A percentile compares a stretch with the other conserved stretches of the same genome.
Conservation (phyloP, 2,888 invertebrate species). For the Drosophila rubida region DNA sequence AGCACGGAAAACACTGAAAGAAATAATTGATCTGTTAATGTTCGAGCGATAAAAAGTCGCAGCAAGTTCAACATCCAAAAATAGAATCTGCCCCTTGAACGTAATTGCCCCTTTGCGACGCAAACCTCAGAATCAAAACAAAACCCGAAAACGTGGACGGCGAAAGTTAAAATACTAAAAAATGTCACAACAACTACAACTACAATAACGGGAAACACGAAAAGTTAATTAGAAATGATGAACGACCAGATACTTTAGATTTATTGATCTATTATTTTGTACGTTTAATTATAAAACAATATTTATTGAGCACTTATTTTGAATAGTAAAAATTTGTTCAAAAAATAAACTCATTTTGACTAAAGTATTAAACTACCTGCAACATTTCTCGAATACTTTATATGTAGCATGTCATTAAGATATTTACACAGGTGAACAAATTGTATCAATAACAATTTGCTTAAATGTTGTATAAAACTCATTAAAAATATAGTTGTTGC, state of each 20-base stretch:
- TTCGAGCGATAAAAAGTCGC: neutral
- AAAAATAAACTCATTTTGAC: too few species aligned
- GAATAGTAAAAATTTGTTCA: too few species aligned
- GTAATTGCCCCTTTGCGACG: neutral
- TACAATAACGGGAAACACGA: neutral
- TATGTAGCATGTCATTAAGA: neutral
- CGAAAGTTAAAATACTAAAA: conserved; percentile 31
- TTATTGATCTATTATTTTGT: too few species aligned
- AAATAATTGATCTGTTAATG: conserved; percentile 22
- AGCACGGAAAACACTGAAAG: conserved; percentile 41
- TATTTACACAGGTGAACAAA: neutral
- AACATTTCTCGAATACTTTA: neutral
- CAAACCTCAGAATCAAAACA: conserved; percentile 66
- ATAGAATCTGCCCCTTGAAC: conserved; percentile 10
- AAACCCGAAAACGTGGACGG: conserved; percentile 45
- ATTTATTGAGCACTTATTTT: too few species aligned
- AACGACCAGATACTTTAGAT: neutral
- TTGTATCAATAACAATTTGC: too few species aligned
- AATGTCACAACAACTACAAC: conserved; percentile 6
- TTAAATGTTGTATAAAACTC: too few species aligned
- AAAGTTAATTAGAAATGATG: neutral
- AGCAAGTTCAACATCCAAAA: conserved; percentile 15
- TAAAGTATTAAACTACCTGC: neutral
- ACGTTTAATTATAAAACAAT: too few species aligned
- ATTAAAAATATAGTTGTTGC: too few species aligned